Percentiles rank a stretch among this genome's conserved stretches.
phyloP scores from a whole-genome alignment of 2,113 vertebrate genomes.

The Dipodomys stephensi region DNA sequence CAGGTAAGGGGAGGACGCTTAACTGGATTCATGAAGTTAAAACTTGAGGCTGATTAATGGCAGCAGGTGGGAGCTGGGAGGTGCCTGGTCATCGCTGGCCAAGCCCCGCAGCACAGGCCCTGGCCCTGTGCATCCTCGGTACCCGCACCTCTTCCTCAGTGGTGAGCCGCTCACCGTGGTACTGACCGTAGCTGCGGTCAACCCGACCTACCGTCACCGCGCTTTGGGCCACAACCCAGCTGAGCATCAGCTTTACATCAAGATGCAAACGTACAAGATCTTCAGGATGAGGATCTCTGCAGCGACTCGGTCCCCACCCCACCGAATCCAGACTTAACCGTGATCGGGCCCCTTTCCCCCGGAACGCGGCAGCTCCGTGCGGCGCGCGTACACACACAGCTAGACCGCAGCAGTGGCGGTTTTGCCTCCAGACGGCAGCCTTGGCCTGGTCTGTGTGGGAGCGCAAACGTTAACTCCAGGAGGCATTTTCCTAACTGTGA shows the following conservation, averaged over 20 bases:
- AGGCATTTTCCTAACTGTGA: conserved; percentile 19
- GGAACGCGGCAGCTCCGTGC: neutral
- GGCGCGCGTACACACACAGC: no score
- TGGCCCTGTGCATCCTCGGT: no score
- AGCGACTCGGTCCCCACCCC: neutral
- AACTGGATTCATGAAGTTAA: no score
- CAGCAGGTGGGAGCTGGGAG: no score
- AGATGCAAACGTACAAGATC: neutral
- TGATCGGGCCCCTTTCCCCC: neutral
- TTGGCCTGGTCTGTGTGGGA: neutral
- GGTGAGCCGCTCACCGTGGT: no score
- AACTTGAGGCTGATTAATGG: no score
- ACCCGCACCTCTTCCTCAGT: no score
- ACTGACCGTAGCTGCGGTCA: neutral
- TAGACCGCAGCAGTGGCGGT: no score
- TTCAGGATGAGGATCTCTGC: neutral
- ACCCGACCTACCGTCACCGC: neutral
- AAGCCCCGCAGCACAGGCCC: no score
- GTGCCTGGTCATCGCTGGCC: no score
- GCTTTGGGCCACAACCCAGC: neutral
- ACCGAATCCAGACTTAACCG: neutral
- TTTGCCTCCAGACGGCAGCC: neutral
- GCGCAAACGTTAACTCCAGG: neutral
- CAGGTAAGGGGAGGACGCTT: no score
- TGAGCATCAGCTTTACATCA: neutral